Percentiles rank a stretch among this genome's conserved stretches.
These are phyloP conservation scores for Alviniconcha strummeri DNA, from an alignment of 2,888 invertebrate species.

Conservation along the genomic window DNA sequence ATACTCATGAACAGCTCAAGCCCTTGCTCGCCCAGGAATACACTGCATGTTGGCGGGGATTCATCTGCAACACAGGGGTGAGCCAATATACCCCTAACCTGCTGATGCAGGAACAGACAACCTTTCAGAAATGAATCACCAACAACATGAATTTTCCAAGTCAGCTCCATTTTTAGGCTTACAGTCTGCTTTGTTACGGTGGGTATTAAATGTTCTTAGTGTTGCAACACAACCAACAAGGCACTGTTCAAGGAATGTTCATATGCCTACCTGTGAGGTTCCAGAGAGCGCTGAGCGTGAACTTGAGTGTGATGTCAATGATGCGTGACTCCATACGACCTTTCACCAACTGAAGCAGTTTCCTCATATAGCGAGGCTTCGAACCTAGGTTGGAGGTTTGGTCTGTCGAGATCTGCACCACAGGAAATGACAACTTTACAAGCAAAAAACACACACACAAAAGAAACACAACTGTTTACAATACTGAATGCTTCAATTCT, in stretches of 20 bases:
- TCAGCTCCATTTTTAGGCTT: too few species aligned
- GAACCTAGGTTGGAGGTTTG: slow-evolving; percentile 82
- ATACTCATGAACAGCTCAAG: slow-evolving; percentile 81
- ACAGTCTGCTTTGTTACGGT: too few species aligned
- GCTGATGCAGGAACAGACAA: too few species aligned
- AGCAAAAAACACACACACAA: too few species aligned
- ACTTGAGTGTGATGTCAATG: slow-evolving; percentile 83
- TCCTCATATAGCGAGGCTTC: slow-evolving; percentile 81
- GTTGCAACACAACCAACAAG: too few species aligned
- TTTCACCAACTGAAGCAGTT: slow-evolving; percentile 80
- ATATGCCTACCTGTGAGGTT: slow-evolving; percentile 79
- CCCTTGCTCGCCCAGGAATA: slow-evolving; percentile 82
- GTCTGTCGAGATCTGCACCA: slow-evolving; percentile 79
- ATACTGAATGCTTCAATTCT: too few species aligned
- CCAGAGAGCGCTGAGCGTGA: slow-evolving; percentile 86
- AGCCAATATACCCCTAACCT: too few species aligned
- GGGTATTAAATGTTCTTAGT: too few species aligned
- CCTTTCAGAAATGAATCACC: too few species aligned
- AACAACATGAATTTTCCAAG: too few species aligned
- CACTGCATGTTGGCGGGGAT: slow-evolving; percentile 82
- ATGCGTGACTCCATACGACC: slow-evolving; percentile 74
- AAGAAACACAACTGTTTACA: too few species aligned
- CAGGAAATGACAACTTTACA: background rate
- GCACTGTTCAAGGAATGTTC: too few species aligned
- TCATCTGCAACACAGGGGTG: slow-evolving; percentile 77